Base-by-base conservation (phyloP, 30 jellyfish, hydroid and myxozoan species). In the Rhopilema esculentum region DNA sequence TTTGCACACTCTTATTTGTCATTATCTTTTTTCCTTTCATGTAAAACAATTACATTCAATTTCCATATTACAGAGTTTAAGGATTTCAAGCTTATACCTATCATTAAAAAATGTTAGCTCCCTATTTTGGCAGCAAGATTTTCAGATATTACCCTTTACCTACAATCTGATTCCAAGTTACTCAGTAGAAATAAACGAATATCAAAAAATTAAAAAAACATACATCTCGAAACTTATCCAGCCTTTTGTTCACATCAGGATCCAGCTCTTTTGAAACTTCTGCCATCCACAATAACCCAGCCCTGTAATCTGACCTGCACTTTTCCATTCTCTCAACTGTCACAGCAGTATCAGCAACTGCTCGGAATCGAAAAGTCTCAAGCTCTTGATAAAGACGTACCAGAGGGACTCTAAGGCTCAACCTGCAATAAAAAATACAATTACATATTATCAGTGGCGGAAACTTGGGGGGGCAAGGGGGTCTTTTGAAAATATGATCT, bases 231-330 rank as follows among this genome's bases (percentile, higher is more conserved):
- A 89, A 95, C 69, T 91, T 91, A 61, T 91, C 98, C 40, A 95
- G 97, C 62, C 98, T 75, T 78, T 95, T 92, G 94, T 81, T 76
- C 68, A 88, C 94, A 77, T 95, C 99, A 16, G 99, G 99, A 66
- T 95, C 99, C 32, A 95, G 84, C 77, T 92, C 98, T 66, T 95
- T 95, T 4, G 99, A 95, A 23, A 95, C 90, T 48, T 95, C 99
- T 30, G 98, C 99, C 99, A 95, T 95, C 99, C 99, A 95, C 29
- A 95, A 69, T 83, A 95, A 29, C 26, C 98, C 91, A 49, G 99
- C 99, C 21, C 98, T 80, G 85, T 95, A 95, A 6, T 95, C 97
- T 0, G 98, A 68, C 22, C 98, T 79, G 23, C 97, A 86, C 30
- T 50, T 82, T 66, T 95, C 99, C 98, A 92, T 92, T 84, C 87